Percentiles rank a stretch among this genome's conserved stretches.
These are phyloP conservation scores for Cryptophagus acutangulus DNA, from an alignment of 2,888 invertebrate species.

Conservation along the genomic window DNA sequence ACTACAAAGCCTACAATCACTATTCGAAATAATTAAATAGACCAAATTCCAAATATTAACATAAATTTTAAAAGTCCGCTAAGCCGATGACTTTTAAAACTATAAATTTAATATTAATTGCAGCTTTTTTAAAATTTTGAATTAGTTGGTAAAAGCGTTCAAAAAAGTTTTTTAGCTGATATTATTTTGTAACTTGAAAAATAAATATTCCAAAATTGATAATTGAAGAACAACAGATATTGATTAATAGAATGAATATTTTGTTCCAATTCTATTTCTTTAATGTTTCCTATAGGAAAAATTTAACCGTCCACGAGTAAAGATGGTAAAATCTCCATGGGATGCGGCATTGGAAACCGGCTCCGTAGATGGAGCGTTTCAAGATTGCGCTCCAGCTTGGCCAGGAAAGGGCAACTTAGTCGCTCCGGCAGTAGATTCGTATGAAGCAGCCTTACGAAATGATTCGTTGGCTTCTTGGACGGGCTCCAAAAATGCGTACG, in stretches of 20 bases:
- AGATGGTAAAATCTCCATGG: constrained; percentile 64
- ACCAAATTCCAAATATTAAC: no score
- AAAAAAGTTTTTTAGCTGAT: no score
- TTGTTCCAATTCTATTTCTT: no score
- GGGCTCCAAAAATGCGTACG: constrained; percentile 26
- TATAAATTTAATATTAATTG: neutral
- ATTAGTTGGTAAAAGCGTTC: no score
- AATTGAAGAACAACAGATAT: no score
- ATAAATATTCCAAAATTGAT: neutral
- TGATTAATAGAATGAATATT: no score
- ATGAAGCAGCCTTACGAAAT: constrained; percentile 41
- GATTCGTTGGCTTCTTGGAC: constrained; percentile 39
- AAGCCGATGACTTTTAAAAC: no score
- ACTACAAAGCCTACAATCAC: no score
- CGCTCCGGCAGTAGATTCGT: constrained; percentile 43
- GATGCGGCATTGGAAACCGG: constrained; percentile 67
- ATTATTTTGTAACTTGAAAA: no score
- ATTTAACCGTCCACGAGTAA: constrained; percentile 54
- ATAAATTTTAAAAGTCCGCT: no score
- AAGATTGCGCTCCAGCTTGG: constrained; percentile 46
- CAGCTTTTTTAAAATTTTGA: neutral
- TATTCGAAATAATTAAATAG: no score
- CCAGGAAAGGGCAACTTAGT: constrained; percentile 41
- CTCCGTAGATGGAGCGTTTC: constrained; percentile 66
- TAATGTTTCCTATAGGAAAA: constrained; percentile 51